Evolutionary conservation across 2,113 vertebrate genomes (phyloP), one percentile per base, ranked within the genome.

Genomic region (Oreamnos americanus): DNA sequence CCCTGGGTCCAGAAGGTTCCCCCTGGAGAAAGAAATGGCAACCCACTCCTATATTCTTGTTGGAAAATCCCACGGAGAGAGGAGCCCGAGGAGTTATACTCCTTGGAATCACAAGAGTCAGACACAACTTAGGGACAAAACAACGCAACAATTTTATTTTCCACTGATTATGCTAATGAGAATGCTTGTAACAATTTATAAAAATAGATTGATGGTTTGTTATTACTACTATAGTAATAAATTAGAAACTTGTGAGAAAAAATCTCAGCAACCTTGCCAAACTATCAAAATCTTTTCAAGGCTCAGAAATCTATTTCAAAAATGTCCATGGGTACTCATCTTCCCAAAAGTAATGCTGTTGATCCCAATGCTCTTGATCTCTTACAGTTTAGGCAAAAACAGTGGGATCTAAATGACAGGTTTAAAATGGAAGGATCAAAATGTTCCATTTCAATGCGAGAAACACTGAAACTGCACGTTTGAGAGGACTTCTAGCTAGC

Each of bases 351-450:
- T n/a, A 94, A 94, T 67, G 19, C 6, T 36, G 23, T 36, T 71
- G 3, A 2, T n/a, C 55, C 49, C n/a, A 51, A 0, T 74, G 33
- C 45, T 21, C 13, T 76, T 16, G 4, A 14, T 60, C 7, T 6
- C 67, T 95, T 78, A 76, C 8, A 51, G 30, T 67, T 58, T 53
- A 60, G 43, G 28, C 11, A 39, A 78, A 53, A 86, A 64, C 4
- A 92, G 9, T 67, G 12, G 9, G 7, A 43, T 64, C 47, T 81
- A 67, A 90, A 87, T 25, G 11, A 3, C 15, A 25, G 11, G 6
- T 71, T 97, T 81, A 76, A 79, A 86, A 64, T 43, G 13, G 28
- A 96, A 93, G 21, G 7, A 49, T 53, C 16, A 85, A 97, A 91
- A 88, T 6, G n/a, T n/a, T 67, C 25, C 7, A 43, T 57, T 88